Percentiles rank a stretch among this genome's conserved stretches.
These are phyloP conservation scores for Hedychridium roseum DNA, from an alignment of 2,888 invertebrate species.

Conservation along the genomic window DNA sequence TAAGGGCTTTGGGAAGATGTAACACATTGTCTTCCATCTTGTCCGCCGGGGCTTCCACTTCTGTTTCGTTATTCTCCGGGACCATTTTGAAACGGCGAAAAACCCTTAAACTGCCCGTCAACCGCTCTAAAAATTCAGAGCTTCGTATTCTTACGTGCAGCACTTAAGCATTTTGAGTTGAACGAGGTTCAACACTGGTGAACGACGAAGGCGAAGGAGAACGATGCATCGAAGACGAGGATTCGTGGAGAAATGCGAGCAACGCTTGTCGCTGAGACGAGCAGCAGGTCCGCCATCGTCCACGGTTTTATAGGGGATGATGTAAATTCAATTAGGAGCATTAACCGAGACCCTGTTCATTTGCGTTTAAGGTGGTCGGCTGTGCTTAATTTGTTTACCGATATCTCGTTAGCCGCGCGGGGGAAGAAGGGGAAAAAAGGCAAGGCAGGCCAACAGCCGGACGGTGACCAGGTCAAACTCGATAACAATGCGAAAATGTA, in stretches of 20 bases:
- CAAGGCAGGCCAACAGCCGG: too few relatives aligned
- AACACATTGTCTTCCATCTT: conserved; percentile 49
- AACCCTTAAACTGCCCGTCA: too few relatives aligned
- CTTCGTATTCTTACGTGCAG: too few relatives aligned
- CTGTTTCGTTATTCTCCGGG: conserved; percentile 24
- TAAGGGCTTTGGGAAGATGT: conserved; percentile 75
- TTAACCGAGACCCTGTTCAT: conserved; percentile 51
- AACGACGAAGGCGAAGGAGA: neutral
- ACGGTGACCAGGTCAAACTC: too few relatives aligned
- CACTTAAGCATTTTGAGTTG: too few relatives aligned
- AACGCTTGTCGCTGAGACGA: too few relatives aligned
- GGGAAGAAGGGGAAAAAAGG: conserved; percentile 17
- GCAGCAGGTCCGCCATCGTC: neutral
- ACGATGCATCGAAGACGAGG: neutral
- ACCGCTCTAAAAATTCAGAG: too few relatives aligned
- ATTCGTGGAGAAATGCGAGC: too few relatives aligned
- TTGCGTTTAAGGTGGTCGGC: conserved; percentile 11
- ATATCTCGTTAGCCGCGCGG: conserved; percentile 48
- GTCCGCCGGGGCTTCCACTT: conserved; percentile 36
- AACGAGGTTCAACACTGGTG: too few relatives aligned
- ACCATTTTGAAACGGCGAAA: conserved; percentile 22
- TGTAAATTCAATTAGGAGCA: conserved; percentile 48
- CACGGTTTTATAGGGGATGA: conserved; percentile 48
- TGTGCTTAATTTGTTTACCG: conserved; percentile 49
- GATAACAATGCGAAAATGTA: too few relatives aligned